Conservation (phyloP, 2,888 invertebrate genomes). For the Hypena proboscidalis region DNA sequence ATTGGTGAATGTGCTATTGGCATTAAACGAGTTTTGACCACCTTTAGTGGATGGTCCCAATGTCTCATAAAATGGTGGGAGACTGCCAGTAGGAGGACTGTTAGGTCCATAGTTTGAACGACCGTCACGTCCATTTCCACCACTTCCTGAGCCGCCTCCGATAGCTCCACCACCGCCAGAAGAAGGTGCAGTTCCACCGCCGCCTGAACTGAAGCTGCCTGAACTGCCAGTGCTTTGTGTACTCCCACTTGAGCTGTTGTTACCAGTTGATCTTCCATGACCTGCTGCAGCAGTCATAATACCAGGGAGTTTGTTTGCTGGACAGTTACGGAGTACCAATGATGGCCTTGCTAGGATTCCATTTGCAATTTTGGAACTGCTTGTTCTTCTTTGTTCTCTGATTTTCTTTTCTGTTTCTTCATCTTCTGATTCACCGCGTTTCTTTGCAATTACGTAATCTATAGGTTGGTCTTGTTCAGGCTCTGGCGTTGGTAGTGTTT, state of each 20-base stretch:
- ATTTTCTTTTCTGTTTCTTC: constrained; percentile 89
- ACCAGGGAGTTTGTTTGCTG: constrained; percentile 86
- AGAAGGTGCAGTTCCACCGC: constrained; percentile 84
- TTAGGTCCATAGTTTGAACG: constrained; percentile 94
- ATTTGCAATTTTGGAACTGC: constrained; percentile 88
- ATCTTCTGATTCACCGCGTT: constrained; percentile 88
- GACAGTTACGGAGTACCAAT: constrained; percentile 83
- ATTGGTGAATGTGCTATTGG: constrained; percentile 87
- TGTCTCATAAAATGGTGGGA: constrained; percentile 96
- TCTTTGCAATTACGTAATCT: constrained; percentile 94
- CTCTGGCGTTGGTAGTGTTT: constrained; percentile 80
- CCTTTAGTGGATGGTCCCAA: constrained; percentile 88
- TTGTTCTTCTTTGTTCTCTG: constrained; percentile 88
- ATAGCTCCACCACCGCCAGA: constrained; percentile 87
- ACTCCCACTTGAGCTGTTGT: constrained; percentile 80
- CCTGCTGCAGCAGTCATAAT: constrained; percentile 92
- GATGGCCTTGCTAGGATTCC: constrained; percentile 81
- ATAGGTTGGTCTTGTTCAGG: constrained; percentile 95
- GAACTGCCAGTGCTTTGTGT: constrained; percentile 81
- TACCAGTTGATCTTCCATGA: constrained; percentile 89
- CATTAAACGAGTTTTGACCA: constrained; percentile 90
- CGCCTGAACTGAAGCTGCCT: constrained; percentile 83
- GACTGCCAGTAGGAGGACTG: constrained; percentile 93
- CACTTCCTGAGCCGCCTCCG: constrained; percentile 90
- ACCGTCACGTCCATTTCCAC: constrained; percentile 92